These are phyloP conservation scores for Harpagoxenus sublaevis DNA, from an alignment of 2,888 invertebrate species.

Conservation along the genomic window DNA sequence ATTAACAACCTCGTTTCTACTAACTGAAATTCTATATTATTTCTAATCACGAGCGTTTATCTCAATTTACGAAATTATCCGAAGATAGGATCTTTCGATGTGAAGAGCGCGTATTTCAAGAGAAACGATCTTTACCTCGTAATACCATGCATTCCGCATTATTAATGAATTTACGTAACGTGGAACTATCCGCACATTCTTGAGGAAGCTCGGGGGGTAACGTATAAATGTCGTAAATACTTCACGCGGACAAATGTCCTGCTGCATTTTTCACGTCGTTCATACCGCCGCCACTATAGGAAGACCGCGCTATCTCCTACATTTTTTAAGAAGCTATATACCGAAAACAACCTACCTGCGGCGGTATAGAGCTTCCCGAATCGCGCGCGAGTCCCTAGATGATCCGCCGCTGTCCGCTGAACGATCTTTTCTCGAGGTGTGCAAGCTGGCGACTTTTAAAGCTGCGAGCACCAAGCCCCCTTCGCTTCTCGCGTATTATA, in stretches of 20 bases:
- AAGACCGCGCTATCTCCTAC: not conserved
- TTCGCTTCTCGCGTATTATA: not conserved
- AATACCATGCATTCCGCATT: not conserved
- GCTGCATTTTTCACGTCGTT: slow-evolving; percentile 46
- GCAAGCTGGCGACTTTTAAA: slow-evolving; percentile 13
- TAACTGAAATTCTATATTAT: not conserved
- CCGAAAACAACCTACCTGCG: not conserved
- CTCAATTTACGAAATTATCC: not conserved
- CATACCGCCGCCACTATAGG: not conserved
- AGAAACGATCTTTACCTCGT: not conserved
- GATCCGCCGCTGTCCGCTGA: not conserved
- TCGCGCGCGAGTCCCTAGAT: not conserved
- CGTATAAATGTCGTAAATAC: not conserved
- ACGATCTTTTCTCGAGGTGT: not conserved
- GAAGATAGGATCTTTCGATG: not conserved
- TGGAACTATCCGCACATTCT: slow-evolving; percentile 17
- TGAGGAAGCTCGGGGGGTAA: not conserved
- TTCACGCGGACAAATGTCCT: slow-evolving; percentile 11
- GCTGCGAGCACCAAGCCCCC: not conserved
- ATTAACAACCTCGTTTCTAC: not conserved
- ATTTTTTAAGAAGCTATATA: slow-evolving; percentile 19
- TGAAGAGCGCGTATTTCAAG: not conserved
- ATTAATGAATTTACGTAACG: slow-evolving; percentile 26
- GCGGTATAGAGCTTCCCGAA: not conserved
- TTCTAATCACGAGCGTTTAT: not conserved